Conservation (phyloP, 1,140 invertebrate genomes). For the Adoxophyes honmai region DNA sequence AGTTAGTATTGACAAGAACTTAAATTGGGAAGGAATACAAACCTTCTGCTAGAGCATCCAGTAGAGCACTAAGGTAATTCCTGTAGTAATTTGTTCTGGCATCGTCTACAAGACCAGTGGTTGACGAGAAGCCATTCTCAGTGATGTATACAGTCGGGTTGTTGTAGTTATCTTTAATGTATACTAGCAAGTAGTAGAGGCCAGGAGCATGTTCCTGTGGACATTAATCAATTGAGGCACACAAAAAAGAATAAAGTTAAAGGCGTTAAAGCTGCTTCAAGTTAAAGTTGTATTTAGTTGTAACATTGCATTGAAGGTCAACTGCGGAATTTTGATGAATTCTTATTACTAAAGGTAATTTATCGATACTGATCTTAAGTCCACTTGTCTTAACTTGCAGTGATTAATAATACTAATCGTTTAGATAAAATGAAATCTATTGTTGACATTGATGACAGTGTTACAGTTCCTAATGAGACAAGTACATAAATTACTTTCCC, state of each 20-base stretch:
- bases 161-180: slow-evolving; percentile 62
- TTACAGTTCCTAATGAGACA: too few species aligned
- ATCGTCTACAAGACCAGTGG: slow-evolving; percentile 68
- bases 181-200: slow-evolving; percentile 39
- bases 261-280: neutral
- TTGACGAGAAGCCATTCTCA: slow-evolving; percentile 81
- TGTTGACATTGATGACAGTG: too few species aligned
- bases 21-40: too few species aligned
- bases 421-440: too few species aligned
- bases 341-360: neutral
- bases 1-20: too few species aligned
- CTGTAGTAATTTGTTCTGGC: slow-evolving; percentile 60
- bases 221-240: neutral
- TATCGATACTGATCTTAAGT: neutral
- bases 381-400: neutral
- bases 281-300: neutral
- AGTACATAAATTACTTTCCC: too few species aligned
- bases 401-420: too few species aligned
- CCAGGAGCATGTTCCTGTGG: slow-evolving; percentile 24
- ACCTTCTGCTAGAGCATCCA: slow-evolving; percentile 36
- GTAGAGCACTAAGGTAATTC: slow-evolving; percentile 59
- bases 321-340: neutral
- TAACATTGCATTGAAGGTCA: neutral
- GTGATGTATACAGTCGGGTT: slow-evolving; percentile 79
- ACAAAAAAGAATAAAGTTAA: neutral